phyloP scores from a whole-genome alignment of 1,140 invertebrate genomes.

The Papilio glaucus region DNA sequence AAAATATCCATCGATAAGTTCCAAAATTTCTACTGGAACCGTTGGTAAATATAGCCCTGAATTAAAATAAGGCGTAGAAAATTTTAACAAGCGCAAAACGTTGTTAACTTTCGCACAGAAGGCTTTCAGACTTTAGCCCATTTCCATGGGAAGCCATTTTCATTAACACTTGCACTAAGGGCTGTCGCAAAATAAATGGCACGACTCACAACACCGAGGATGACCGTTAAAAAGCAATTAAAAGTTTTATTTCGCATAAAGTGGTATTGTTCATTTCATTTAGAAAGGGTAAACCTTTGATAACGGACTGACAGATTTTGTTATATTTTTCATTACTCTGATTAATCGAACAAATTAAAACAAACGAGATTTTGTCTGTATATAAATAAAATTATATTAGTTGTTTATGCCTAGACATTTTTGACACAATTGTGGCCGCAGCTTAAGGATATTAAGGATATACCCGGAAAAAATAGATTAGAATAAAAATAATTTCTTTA shows the following conservation, averaged over 20 bases:
- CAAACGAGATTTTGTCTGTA: not conserved
- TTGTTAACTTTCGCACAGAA: not conserved
- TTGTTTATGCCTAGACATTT: too few species aligned
- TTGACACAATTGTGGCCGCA: too few species aligned
- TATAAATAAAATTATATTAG: too few species aligned
- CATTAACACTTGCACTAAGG: conserved; percentile 35
- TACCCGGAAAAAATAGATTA: too few species aligned
- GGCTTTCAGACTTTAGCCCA: conserved; percentile 11
- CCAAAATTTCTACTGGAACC: too few species aligned
- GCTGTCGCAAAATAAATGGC: conserved; percentile 17
- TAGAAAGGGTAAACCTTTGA: not conserved
- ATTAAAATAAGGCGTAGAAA: too few species aligned
- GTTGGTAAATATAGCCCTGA: too few species aligned
- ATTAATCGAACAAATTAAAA: not conserved
- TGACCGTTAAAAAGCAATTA: conserved; percentile 32
- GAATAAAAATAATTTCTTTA: too few species aligned
- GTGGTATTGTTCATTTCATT: conserved; percentile 26
- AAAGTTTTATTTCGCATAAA: conserved; percentile 30
- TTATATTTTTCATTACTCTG: not conserved
- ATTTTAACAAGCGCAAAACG: not conserved
- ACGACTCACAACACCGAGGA: conserved; percentile 19
- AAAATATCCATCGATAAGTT: too few species aligned
- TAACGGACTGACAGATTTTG: not conserved
- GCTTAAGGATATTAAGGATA: too few species aligned
- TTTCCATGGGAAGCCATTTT: conserved; percentile 18